phyloP scores from a whole-genome alignment of 2,888 invertebrate genomes.

The Pristionchus fissidentatus region DNA sequence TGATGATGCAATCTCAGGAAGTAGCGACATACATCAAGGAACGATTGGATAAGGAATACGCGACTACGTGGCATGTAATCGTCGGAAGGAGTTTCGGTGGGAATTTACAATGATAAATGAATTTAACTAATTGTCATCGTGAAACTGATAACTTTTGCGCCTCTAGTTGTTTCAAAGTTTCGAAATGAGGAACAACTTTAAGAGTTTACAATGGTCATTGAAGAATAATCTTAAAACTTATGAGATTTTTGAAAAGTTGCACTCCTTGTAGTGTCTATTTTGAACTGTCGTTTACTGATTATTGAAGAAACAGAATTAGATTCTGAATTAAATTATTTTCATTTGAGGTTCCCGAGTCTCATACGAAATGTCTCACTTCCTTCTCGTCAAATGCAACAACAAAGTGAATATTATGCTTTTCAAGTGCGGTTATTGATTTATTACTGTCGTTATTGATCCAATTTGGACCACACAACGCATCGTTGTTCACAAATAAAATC shows the following conservation, averaged over 20 bases:
- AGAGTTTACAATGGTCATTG: no score
- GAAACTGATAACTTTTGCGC: no score
- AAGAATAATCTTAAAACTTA: no score
- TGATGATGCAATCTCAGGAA: neutral
- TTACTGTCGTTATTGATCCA: neutral
- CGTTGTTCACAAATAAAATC: neutral
- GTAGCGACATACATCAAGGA: constrained; percentile 50
- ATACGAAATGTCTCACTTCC: constrained; percentile 48
- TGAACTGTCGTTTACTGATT: no score
- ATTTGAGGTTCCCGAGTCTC: constrained; percentile 43
- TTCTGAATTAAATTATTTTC: neutral
- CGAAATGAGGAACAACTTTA: no score
- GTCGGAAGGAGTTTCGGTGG: constrained; percentile 48
- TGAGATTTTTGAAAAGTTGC: no score
- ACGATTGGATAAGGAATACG: constrained; percentile 48
- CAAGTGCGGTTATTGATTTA: constrained; percentile 47
- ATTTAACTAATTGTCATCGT: neutral
- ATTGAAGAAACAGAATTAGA: no score
- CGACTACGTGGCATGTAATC: constrained; percentile 48
- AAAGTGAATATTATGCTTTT: constrained; percentile 49
- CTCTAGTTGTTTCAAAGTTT: no score
- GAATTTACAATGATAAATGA: neutral
- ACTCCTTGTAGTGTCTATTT: no score
- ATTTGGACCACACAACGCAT: constrained; percentile 18
- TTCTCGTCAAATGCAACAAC: constrained; percentile 48